These are phyloP conservation scores for Heptranchias perlo DNA, from an alignment of 2,113 vertebrate species.

Conservation along the genomic window DNA sequence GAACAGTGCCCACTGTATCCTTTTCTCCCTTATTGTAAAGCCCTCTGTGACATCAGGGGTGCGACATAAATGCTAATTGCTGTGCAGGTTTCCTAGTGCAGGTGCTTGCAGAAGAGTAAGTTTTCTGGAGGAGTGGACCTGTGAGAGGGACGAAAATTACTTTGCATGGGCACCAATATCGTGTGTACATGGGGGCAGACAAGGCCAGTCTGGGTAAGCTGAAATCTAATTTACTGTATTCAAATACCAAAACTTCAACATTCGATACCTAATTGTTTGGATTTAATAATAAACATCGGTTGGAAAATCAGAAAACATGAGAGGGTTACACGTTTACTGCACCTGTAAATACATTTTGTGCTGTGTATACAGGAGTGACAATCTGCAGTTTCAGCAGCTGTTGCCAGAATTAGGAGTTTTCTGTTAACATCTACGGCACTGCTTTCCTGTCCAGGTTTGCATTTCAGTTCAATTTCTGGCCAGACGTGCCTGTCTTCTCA, in stretches of 20 bases:
- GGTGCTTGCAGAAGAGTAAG: not conserved
- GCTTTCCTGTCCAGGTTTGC: constrained; percentile 19
- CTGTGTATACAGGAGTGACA: not conserved
- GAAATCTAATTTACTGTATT: not conserved
- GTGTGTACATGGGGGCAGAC: not conserved
- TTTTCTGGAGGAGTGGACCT: not conserved
- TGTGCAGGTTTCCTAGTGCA: not conserved
- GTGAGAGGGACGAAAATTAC: not conserved
- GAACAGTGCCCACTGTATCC: not conserved
- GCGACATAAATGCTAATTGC: not conserved
- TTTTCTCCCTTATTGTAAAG: not conserved
- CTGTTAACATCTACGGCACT: not conserved
- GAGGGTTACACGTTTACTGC: not conserved
- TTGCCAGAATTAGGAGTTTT: not conserved
- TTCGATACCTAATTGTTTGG: not conserved
- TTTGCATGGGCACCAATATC: not conserved
- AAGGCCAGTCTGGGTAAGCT: not conserved
- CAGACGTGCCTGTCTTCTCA: constrained; percentile 29
- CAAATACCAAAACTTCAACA: not conserved
- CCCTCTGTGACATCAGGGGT: not conserved
- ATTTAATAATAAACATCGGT: not conserved
- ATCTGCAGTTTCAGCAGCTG: not conserved
- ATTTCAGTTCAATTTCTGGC: not conserved
- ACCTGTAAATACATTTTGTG: not conserved
- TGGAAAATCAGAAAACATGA: not conserved